Evolutionary conservation across 2,113 vertebrate species (phyloP), one percentile per base, ranked within the genome.

Genomic region (Delphinus delphis): DNA sequence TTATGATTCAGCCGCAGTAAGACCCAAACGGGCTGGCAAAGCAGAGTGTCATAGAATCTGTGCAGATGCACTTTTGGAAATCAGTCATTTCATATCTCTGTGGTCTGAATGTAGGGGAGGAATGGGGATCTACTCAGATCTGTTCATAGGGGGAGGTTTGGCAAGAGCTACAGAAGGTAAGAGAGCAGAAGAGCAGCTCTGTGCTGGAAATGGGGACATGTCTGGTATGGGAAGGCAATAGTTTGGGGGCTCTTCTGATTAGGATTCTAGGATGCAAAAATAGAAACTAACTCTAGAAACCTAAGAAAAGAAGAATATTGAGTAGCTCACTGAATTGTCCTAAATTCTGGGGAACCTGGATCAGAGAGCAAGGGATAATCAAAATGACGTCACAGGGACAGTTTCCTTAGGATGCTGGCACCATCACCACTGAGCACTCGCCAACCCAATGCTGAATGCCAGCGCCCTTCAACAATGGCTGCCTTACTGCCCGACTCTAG

Each of bases 341-440:
- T 58, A 10, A 44, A 21, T 9, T 28, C 70, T 85, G 33, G 86
- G 70, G 58, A 38, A 21, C 2, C 9, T 20, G 6, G 5, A 15
- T 87, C 47, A 77, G 41, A 81, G 53, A 70, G 12, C 18, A 14
- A 41, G 60, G 20, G 11, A 36, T 36, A 17, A 28, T 41, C 31
- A 8, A 38, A 70, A 71, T 41, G 81, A 12, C 0, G 0, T 21
- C 38, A 31, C 5, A 14, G 33, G 31, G 50, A 11, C 11, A 2
- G 47, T 36, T 25, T 65, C 67, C 44, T 17, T 5, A 1, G 38
- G 53, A 28, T 44, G 58, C 65, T 6, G 13, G 21, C 15, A 2
- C 18, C 44, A 3, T 23, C 6, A 1, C n/a, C 9, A 10, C 36
- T 10, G 58, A n/a, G 36, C 5, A 1, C 33, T 26, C 0, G 1